Evolutionary conservation across 1,140 invertebrate genomes (phyloP), one percentile per base, ranked within the genome.

Genomic region (Drosophila varians): DNA sequence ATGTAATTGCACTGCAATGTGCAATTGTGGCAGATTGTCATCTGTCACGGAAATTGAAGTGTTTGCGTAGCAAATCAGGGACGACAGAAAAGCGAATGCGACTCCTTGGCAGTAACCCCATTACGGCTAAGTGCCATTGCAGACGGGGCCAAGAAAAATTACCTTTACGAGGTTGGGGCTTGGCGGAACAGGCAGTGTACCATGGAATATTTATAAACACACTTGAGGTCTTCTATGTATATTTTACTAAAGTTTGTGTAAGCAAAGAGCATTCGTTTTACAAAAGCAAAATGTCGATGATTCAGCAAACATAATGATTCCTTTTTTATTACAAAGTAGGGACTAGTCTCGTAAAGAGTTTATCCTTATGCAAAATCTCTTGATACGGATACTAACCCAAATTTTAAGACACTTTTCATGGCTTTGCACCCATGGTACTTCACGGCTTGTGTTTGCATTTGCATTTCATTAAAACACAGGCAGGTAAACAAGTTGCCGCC

Each of bases 391-490:
- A 11, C 53, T 23, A 31, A 21, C 3, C 14, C 14, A 8, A 48
- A 8, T 18, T 19, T 21, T 18, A n/a, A 31, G 28, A 31, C 28
- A 31, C 28, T 31, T n/a, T 4, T 3, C 6, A n/a, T 21, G 38
- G 23, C 1, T 14, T 55, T n/a, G 11, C 4, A 14, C 43, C 69
- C 69, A 73, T 61, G 36, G 69, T 73, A 14, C 14, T 53, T 62
- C 21, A 48, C 14, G 28, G 55, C 46, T 68, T 82, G 76, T 84
- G 77, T 87, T 84, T 77, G 73, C 82, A 82, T 86, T 86, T 86
- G 74, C 64, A 86, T 87, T 86, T 88, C 82, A 87, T 82, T 87
- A 86, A 87, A 82, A 86, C 73, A 87, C 61, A 77, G 69, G 62
- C 64, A 74, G 66, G 73, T 76, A 84, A 76, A 76, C 75, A 86